Evolutionary conservation across 2,113 vertebrate species (phyloP), one percentile per base, ranked within the genome.

Genomic region (human): DNA sequence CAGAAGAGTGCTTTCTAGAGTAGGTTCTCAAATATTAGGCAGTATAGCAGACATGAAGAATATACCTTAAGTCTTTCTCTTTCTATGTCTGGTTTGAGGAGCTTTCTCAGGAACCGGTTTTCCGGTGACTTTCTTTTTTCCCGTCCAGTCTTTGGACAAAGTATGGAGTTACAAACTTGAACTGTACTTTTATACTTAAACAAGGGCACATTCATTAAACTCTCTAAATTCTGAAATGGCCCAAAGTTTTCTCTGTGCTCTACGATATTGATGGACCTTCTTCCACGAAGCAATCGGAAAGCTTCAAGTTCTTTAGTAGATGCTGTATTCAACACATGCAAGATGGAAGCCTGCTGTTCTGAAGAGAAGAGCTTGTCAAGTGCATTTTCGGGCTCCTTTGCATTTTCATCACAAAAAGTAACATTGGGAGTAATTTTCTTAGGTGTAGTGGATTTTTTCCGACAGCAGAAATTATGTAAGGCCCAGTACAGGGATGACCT

Each of bases 41-140:
- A 30, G 7, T 99, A 80, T n/a, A 96, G 97, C 7, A 35, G 10
- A 64, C 11, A 8, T 38, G 17, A 75, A 93, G 92, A 92, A 3
- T 95, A 98, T 98, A 99, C 99, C 99, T 99, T 98, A 90, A 99
- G 94, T 96, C 98, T 97, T 35, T 98, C 97, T 96, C 81, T 96
- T 84, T 98, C 98, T 72, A 99, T 85, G 50, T 99, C 98, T 25
- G 99, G 99, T 92, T 98, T 99, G 98, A 99, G 98, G 48, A 99
- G 98, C 96, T 98, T 99, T 55, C 93, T 98, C 72, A 81, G 45
- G 72, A 88, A 45, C 13, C 7, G 59, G 55, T 98, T 81, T 83
- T 97, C 98, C 6, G 8, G 20, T 32, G 93, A 73, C 88, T 96
- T 99, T 90, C 96, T 97, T 94, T 94, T 98, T 93, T 98, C 98